Percentiles rank a stretch among this genome's conserved stretches.
phyloP scores from a whole-genome alignment of 2,797 vertebrate species.

The Nyctalus aviator region DNA sequence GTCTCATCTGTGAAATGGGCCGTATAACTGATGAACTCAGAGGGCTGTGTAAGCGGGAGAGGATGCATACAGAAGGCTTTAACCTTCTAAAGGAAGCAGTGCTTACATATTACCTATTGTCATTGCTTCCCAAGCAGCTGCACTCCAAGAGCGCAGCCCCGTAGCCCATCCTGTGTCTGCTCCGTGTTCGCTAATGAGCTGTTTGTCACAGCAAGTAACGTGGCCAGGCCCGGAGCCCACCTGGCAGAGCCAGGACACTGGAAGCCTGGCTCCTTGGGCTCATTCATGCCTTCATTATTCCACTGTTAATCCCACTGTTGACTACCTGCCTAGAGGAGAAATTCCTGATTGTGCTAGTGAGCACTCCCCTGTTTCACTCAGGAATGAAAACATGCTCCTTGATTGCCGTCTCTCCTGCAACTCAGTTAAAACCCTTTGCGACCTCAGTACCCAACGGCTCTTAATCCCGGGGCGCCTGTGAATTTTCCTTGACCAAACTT shows the following conservation, averaged over 20 bases:
- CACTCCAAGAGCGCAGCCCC: not conserved
- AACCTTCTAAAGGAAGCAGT: not conserved
- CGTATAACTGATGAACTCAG: no score
- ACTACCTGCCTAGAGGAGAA: not conserved
- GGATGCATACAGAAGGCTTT: not conserved
- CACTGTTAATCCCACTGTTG: not conserved
- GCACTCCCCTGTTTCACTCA: not conserved
- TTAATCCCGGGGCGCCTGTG: not conserved
- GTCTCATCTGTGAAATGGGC: constrained; percentile 13
- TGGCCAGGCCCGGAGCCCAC: not conserved
- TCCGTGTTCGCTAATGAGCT: not conserved
- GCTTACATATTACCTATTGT: not conserved
- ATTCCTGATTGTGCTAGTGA: not conserved
- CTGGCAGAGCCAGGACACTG: fast-evolving
- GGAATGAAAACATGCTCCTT: not conserved
- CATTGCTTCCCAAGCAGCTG: not conserved
- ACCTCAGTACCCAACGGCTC: not conserved
- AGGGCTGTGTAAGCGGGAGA: not conserved
- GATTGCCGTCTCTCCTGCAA: not conserved
- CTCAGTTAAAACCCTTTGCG: not conserved
- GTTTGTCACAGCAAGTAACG: not conserved
- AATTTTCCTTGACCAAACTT: not conserved
- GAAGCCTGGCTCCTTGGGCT: not conserved
- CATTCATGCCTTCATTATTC: not conserved
- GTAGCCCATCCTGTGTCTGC: fast-evolving